Base-by-base conservation (phyloP, 2,888 invertebrate species). In the Stenodera caucasica region DNA sequence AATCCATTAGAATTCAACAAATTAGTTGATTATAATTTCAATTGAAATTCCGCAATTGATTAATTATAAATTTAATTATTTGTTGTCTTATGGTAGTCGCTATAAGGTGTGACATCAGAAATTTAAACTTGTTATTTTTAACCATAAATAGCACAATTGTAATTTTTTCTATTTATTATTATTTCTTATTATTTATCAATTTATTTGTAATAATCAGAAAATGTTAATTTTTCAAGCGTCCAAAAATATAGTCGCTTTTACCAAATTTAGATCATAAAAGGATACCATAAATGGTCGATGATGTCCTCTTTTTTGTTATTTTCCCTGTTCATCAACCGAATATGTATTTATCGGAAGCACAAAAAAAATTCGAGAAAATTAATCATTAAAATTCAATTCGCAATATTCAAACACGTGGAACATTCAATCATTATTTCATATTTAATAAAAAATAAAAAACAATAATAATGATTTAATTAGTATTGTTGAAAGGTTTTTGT, bases 121-220 rank as follows among this genome's bases (percentile, higher is more conserved):
- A 1, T 2, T 0, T 9, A 21, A 18, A 11, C 45, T 21, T 18
- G 21, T 21, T 15, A 37, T 37, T 45, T 3, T 45, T 21, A 21
- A 21, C 45, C 45, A 45, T 45, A 45, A 45, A 45, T 9, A 45
- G 45, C 1, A 45, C 8, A 15, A 8, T 18, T 18, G 26, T 26
- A 26, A 26, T 45, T 21, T 45, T 45, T 18, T 4, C 14, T 7
- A 3, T 35, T 14, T 11, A 37, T 4, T 9, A 40, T 21, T 45
- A 45, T 45, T 45, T n/a, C 18, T 45, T 21, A 45, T 45, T 45
- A 21, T 18, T 45, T 45, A 45, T 45, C 21, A 45, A 45, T 45
- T 21, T n/a, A 45, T 45, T 45, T 8, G 21, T 45, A 45, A 45
- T 45, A 37, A 37, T 15, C 14, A 7, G 45, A 45, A 15, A 45